Evolutionary conservation across 2,113 vertebrate species (phyloP).

Genomic region (Malurus elegans): DNA sequence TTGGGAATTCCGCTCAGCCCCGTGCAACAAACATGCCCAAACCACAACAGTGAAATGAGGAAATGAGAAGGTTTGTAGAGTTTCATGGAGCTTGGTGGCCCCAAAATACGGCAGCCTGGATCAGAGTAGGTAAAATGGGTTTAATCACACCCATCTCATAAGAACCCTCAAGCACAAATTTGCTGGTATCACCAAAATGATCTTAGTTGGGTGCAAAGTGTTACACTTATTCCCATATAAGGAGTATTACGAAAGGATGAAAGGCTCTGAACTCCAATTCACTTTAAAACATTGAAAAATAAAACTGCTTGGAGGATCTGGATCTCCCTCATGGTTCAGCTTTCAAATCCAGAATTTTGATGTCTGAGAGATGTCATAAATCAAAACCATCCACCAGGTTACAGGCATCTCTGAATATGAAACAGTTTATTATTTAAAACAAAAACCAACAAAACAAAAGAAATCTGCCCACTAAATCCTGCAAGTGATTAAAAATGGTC

Average conservation of each 20-base stretch:
- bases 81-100: not conserved
- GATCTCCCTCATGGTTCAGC: not conserved
- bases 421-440: not conserved
- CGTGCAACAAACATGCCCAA: not conserved
- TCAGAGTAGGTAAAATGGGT: not conserved
- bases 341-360: not conserved
- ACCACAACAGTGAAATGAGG: rapidly evolving
- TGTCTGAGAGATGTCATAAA: not conserved
- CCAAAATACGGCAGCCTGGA: rapidly evolving
- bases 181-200: not conserved
- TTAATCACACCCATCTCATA: not conserved
- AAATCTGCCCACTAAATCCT: not conserved
- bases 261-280: not conserved
- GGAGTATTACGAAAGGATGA: not conserved
- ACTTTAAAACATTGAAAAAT: not conserved
- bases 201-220: rapidly evolving
- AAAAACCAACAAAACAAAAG: not conserved
- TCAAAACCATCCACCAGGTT: not conserved
- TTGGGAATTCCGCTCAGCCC: not conserved
- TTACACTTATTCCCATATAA: not conserved
- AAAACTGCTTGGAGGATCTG: not conserved
- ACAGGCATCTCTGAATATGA: not conserved
- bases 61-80: not conserved
- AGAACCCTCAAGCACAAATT: not conserved
- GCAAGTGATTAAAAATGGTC: not conserved